These are phyloP conservation scores for Geodia barretti DNA, from an alignment of 37 sponge, comb jelly and placozoan genomes.

Conservation along the genomic window DNA sequence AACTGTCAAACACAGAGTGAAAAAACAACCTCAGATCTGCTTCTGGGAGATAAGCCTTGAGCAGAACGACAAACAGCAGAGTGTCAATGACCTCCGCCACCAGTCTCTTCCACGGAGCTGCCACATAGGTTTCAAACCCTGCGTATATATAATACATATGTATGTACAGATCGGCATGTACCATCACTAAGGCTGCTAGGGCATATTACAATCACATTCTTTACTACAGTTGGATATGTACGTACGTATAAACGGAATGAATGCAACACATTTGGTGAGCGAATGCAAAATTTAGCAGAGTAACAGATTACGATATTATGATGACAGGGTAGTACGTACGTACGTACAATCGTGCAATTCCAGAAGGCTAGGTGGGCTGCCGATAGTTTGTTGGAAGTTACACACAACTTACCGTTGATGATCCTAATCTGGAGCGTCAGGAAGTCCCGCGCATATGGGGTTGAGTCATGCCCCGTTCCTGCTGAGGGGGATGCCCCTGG, in stretches of 20 bases:
- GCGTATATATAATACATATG: too few species aligned
- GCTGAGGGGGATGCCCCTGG: not conserved
- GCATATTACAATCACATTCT: not conserved
- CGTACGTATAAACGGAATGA: too few species aligned
- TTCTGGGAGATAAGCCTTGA: conserved; percentile 39
- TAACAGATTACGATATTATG: too few species aligned
- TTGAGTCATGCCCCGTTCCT: too few species aligned
- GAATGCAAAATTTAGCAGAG: too few species aligned
- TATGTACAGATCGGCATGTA: too few species aligned
- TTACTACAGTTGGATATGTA: not conserved
- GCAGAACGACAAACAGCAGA: conserved; percentile 25
- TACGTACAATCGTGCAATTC: too few species aligned
- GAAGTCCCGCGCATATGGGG: too few species aligned
- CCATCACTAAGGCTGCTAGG: too few species aligned
- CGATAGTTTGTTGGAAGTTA: not conserved
- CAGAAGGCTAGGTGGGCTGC: not conserved
- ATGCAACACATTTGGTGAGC: too few species aligned
- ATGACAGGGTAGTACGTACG: too few species aligned
- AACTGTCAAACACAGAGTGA: not conserved
- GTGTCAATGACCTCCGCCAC: conserved; percentile 60
- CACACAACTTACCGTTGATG: conserved; percentile 14
- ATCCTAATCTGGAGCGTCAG: conserved; percentile 20
- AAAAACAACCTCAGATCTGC: conserved; percentile 51
- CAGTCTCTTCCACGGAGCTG: conserved; percentile 47
- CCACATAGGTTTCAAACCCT: conserved; percentile 54